Evolutionary conservation across 2,113 vertebrate species (phyloP).

Genomic region (Lepisosteus osseus): DNA sequence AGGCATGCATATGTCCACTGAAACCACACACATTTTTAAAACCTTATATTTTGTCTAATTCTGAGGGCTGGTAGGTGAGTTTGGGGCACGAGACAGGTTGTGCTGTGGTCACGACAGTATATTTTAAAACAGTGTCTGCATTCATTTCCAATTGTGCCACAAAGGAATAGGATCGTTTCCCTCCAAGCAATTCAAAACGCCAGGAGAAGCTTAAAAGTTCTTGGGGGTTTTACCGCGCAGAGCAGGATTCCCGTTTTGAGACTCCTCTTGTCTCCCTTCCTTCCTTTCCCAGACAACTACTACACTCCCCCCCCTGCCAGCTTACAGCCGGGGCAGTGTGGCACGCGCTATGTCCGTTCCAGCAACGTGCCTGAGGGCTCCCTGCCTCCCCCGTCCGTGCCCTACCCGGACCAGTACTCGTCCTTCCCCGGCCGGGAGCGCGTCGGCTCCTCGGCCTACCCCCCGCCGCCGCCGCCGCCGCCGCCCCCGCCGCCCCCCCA

Average conservation of each 20-base stretch:
- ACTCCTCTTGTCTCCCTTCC: constrained; percentile 26
- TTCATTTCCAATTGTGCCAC: no score
- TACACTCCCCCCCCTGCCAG: constrained; percentile 79
- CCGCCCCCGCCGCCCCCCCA: constrained; percentile 54
- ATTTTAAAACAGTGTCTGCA: no score
- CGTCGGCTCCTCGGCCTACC: constrained; percentile 74
- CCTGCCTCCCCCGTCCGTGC: constrained; percentile 76
- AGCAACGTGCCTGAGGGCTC: constrained; percentile 81
- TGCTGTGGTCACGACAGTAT: no score
- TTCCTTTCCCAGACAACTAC: constrained; percentile 73
- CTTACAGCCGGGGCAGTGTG: constrained; percentile 73
- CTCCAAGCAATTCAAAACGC: no score
- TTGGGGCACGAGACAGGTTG: no score
- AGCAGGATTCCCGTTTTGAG: neutral
- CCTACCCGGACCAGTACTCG: constrained; percentile 76
- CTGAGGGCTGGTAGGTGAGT: no score
- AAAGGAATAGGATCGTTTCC: no score
- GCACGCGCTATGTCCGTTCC: constrained; percentile 86
- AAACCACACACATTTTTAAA: no score
- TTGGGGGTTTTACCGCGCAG: no score
- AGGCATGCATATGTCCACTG: no score
- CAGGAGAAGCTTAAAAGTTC: no score
- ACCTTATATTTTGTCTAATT: no score
- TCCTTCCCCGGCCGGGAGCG: constrained; percentile 78
- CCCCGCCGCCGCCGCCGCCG: constrained; percentile 33